Base-by-base conservation (phyloP, 2,113 vertebrate species). In the Oryzias curvinotus region DNA sequence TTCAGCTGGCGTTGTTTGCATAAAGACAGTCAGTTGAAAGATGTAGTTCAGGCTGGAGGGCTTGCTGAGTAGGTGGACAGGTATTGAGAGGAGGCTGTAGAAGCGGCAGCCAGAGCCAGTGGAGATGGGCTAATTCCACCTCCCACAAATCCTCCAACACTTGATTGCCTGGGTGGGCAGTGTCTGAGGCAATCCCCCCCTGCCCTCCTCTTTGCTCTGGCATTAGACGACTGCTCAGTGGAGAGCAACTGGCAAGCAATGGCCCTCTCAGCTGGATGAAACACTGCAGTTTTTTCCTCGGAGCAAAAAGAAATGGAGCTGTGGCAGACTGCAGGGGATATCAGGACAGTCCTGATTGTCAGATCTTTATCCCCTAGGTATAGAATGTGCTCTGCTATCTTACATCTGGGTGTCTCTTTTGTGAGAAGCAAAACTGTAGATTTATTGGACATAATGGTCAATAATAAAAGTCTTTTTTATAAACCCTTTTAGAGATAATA, bases 151-250 rank as follows among this genome's bases (percentile, higher is more conserved):
- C 83, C 86, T 84, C 79, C 77, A 85, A 80, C 84, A 83, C 80
- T 82, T 87, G 86, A 88, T 89, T 87, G 86, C 84, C 79, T 88
- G 83, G 83, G 84, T 88, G 85, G 86, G 84, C 78, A 85, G 79
- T 81, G 77, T 84, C 66, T 73, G 77, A 85, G 82, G 78, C 85
- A 87, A 82, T 78, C 81, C 82, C 79, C 36, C 71, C 82, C 81
- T 84, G 71, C 84, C 85, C 80, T 83, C 79, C 71, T 85, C 77
- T 84, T 85, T 77, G 76, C 83, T 82, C 81, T 77, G 78, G 83
- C 84, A 83, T 78, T 82, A 86, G 77, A 74, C 36, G 62, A 74
- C 79, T 85, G 75, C 77, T 88, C 88, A 84, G 79, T 79, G 69
- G 84, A 81, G 82, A 88, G 82, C 80, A 78, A 87, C 81, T 75